Percentiles rank a stretch among this genome's conserved stretches.
phyloP scores from a whole-genome alignment of 2,113 vertebrate genomes.

The Oreochromis niloticus region DNA sequence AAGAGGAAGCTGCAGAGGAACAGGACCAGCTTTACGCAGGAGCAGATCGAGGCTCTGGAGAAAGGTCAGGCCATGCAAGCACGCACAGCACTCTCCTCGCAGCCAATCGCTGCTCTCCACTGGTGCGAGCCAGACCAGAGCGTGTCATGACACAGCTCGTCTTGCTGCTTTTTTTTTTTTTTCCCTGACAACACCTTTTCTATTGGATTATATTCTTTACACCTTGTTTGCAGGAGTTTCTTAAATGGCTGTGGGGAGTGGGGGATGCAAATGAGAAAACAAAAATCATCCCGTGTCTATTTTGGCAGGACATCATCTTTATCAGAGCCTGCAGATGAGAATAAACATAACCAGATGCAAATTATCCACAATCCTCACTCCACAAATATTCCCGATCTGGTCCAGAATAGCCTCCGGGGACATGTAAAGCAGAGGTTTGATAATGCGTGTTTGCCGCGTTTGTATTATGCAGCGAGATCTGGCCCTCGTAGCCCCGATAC shows the following conservation, averaged over 20 bases:
- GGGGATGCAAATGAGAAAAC: neutral
- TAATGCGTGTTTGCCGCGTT: conserved; percentile 36
- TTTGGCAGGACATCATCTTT: neutral
- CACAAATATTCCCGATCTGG: conserved; percentile 21
- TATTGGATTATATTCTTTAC: neutral
- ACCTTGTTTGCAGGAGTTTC: neutral
- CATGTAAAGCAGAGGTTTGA: neutral
- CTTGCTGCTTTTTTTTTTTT: neutral
- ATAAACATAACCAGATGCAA: neutral
- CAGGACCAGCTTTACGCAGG: conserved; percentile 83
- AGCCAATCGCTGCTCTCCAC: conserved; percentile 19
- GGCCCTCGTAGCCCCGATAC: conserved; percentile 1
- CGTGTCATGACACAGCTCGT: conserved; percentile 32
- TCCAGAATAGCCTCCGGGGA: conserved; percentile 31
- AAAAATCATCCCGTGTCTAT: neutral
- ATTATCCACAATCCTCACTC: conserved; percentile 1
- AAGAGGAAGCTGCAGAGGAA: conserved; percentile 86
- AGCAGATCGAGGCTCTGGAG: conserved; percentile 85
- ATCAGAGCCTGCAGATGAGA: neutral
- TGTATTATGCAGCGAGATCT: conserved; percentile 28
- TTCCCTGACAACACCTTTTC: conserved; percentile 21
- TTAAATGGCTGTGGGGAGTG: neutral
- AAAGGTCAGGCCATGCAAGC: conserved; percentile 72
- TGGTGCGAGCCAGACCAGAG: neutral
- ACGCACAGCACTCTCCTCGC: conserved; percentile 9